These are phyloP conservation scores for Equus quagga DNA, from an alignment of 2,113 vertebrate genomes.

Conservation along the genomic window DNA sequence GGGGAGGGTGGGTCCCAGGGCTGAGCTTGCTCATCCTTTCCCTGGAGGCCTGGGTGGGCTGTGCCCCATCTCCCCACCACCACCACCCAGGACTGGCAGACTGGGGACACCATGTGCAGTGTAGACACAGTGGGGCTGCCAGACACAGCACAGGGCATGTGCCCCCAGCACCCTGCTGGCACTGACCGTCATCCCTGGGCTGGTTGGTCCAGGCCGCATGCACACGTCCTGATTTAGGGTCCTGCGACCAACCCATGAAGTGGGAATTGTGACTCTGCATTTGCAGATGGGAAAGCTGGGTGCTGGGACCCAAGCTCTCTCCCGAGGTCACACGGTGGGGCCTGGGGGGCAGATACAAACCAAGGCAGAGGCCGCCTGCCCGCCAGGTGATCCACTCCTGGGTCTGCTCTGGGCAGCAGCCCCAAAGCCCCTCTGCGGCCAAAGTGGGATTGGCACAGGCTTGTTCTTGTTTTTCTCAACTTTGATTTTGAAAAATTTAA, in stretches of 20 bases:
- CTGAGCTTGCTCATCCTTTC: background rate
- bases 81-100: background rate
- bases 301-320: background rate
- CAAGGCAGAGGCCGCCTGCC: background rate
- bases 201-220: background rate
- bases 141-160: background rate
- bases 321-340: background rate
- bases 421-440: background rate
- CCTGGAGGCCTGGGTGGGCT: background rate
- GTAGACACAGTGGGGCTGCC: background rate
- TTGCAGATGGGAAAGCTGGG: background rate
- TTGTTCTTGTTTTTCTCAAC: background rate
- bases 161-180: background rate
- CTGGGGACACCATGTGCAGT: background rate
- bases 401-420: background rate
- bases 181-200: background rate
- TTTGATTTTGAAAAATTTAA: background rate
- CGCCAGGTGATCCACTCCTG: too few species aligned
- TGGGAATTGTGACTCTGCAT: background rate
- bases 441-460: background rate
- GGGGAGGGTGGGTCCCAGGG: background rate
- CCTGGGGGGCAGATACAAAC: background rate
- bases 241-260: background rate
- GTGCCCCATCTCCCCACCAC: background rate
- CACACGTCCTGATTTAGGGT: background rate